Base-by-base conservation (phyloP, 1,140 invertebrate species). In the Papilio xuthus region DNA sequence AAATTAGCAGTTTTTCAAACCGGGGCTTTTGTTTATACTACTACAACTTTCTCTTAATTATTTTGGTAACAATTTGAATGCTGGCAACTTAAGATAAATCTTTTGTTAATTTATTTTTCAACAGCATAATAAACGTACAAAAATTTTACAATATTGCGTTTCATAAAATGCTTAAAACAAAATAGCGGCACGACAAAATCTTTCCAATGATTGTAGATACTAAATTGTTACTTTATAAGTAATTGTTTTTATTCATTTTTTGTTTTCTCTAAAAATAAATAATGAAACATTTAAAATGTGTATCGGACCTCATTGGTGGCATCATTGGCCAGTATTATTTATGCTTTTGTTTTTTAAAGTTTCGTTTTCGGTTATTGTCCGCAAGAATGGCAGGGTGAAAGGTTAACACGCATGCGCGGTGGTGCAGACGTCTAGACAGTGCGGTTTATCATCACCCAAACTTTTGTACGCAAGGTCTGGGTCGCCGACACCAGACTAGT, bases 341-440 rank as follows among this genome's bases (percentile, higher is more conserved):
- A 53, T n/a, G 50, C n/a, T 53, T 44, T 53, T 4, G 13, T 76
- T 77, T 63, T 69, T 73, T 75, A 26, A 78, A 32, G 73, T 41
- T 44, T 37, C 42, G 72, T 42, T 80, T 75, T 72, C 15, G 53
- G 67, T 41, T 9, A 41, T 10, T 37, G 32, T 41, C 9, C 42
- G 41, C 37, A 67, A 23, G 60, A 63, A 77, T 67, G 26, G 20
- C 41, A 44, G 56, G 42, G 56, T 77, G 15, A 50, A 50, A 72
- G 74, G 50, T 53, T 53, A 50, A 26, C 67, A 71, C 88, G 88
- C 87, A 88, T 84, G 88, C 84, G 87, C 77, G 75, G 32, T 69
- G 70, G 72, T 76, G 82, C 88, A 89, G 88, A 85, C 87, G 88
- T 90, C 88, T 90, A 90, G 88, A 90, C 88, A 74, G 84, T 84